A percentile compares a stretch with the other conserved stretches of the same genome.
These are phyloP conservation scores for Carcharodon carcharias DNA, from an alignment of 2,797 vertebrate species.

Conservation along the genomic window DNA sequence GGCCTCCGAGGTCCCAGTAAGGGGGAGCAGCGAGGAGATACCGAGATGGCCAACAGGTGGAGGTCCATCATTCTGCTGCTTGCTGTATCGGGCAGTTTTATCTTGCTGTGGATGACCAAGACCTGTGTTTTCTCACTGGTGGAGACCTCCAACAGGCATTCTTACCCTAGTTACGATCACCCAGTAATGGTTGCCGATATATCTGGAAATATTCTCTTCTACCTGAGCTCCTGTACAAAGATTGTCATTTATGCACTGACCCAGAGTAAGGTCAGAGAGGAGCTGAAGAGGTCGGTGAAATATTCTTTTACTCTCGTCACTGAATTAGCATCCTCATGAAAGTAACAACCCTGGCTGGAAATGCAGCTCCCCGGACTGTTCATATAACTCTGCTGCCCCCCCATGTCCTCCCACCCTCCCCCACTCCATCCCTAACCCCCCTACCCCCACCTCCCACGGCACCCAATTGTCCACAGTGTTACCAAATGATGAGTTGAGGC, in stretches of 20 bases:
- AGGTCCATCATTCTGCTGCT: neutral
- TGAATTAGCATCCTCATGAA: neutral
- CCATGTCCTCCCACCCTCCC: too few species aligned
- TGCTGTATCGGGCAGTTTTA: neutral
- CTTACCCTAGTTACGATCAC: neutral
- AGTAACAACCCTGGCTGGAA: neutral
- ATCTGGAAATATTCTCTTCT: neutral
- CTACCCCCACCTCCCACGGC: too few species aligned
- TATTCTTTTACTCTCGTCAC: neutral
- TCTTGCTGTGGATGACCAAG: neutral
- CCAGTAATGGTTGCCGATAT: neutral
- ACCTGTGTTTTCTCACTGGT: neutral
- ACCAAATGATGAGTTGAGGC: too few species aligned
- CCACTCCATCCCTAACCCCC: too few species aligned
- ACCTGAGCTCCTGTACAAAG: neutral
- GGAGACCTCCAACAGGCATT: neutral
- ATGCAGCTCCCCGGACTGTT: too few species aligned
- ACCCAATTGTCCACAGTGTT: too few species aligned
- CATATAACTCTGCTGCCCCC: too few species aligned
- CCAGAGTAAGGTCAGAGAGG: neutral
- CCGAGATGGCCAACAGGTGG: neutral
- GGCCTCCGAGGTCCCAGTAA: neutral
- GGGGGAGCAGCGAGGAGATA: neutral
- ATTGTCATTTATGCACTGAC: neutral
- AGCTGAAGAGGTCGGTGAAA: neutral